phyloP scores from a whole-genome alignment of 2,113 vertebrate genomes.

The Furnarius figulus region DNA sequence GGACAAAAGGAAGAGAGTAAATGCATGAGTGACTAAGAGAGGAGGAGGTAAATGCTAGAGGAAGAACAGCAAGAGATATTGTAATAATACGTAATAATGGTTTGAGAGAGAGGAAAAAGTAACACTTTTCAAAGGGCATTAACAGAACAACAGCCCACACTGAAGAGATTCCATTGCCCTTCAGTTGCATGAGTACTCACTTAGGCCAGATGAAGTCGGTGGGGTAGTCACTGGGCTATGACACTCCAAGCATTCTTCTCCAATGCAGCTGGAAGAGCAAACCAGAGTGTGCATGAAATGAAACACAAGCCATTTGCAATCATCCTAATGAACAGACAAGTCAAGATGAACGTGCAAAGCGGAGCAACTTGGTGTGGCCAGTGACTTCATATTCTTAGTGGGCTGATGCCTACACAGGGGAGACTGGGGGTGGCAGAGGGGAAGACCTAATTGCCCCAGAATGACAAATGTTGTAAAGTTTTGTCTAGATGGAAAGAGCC shows the following conservation, averaged over 20 bases:
- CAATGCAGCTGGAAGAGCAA: conserved; percentile 31
- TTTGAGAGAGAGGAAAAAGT: not conserved
- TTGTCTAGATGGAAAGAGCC: not conserved
- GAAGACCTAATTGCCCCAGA: not conserved
- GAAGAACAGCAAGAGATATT: not conserved
- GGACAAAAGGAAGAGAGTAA: not conserved
- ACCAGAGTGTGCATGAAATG: not conserved
- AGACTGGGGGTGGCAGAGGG: not conserved
- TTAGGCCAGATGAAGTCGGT: not conserved
- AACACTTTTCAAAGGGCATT: not conserved
- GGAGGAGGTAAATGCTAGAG: not conserved
- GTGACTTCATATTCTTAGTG: not conserved
- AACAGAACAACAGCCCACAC: not conserved
- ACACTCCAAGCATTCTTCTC: conserved; percentile 30
- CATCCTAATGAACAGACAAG: not conserved
- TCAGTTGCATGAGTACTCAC: not conserved
- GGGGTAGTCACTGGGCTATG: not conserved
- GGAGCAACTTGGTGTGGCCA: not conserved
- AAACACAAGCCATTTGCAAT: not conserved
- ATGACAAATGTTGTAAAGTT: not conserved
- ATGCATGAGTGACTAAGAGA: not conserved
- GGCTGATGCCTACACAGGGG: not conserved
- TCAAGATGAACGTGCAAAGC: not conserved
- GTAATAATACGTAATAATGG: not conserved
- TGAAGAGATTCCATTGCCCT: not conserved